Evolutionary conservation across 30 jellyfish, hydroid and myxozoan genomes (phyloP), one percentile per base, ranked within the genome.

Genomic region (Morbakka virulenta): DNA sequence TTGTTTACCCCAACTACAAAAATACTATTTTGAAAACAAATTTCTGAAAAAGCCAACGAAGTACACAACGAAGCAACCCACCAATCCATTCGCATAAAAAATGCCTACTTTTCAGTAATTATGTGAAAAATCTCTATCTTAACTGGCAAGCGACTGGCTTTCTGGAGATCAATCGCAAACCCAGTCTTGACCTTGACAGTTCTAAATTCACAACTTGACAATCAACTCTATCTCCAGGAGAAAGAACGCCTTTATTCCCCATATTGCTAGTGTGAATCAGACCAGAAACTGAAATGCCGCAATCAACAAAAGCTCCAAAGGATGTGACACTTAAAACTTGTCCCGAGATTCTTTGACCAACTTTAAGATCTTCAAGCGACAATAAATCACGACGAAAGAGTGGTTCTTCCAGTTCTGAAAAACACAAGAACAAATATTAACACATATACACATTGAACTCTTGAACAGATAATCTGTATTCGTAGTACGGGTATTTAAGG

Each of bases 191-290:
- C 32, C 96, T 53, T 12, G 35, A 63, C 34, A 13, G 36, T 20
- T 91, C 98, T 6, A 91, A 28, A 66, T 57, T 64, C 6, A 49
- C 12, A 13, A 91, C 87, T n/a, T 14, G n/a, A 48, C 98, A 91
- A 23, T 85, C 95, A 35, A 86, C 93, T 23, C 90, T 76, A 51
- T 91, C 98, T 2, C 98, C 98, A 3, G 96, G 96, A 11, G 96
- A 95, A 4, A 84, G 75, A 51, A 65, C 76, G 11, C n/a, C 67
- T 31, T 62, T 62, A 4, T 82, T 75, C 20, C 53, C 64, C 1
- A 74, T 76, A 1, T 80, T 66, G 22, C 83, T 67, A n/a, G 64
- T 86, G 75, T 79, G 87, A 0, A 89, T 82, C 74, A 89, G 64
- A 3, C 86, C 97, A 53, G 78, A 74, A 30, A 24, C 77, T 2